These are phyloP conservation scores for Ciona savignyi DNA, from an alignment of 23 tunicate species.

Conservation along the genomic window DNA sequence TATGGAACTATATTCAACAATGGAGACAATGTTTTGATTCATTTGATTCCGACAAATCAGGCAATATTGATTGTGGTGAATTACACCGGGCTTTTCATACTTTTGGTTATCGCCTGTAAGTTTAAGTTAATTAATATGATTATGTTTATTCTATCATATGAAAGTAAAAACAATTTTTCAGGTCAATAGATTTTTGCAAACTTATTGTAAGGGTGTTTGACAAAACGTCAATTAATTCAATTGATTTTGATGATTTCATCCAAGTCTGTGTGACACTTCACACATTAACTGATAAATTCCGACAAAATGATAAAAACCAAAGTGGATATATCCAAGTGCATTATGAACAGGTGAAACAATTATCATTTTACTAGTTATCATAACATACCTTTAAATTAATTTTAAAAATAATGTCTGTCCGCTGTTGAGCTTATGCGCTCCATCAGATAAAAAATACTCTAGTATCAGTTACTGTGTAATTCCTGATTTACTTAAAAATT, in stretches of 20 bases:
- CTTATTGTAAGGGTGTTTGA: constrained; percentile 69
- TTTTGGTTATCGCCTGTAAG: constrained; percentile 86
- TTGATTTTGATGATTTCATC: constrained; percentile 91
- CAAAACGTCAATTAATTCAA: constrained; percentile 51
- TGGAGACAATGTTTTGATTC: constrained; percentile 92
- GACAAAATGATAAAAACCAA: constrained; percentile 66
- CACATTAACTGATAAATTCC: constrained; percentile 70
- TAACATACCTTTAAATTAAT: not conserved
- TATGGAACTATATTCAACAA: constrained; percentile 87
- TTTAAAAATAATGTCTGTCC: not conserved
- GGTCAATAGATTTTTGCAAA: constrained; percentile 70
- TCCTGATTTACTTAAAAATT: too few relatives aligned
- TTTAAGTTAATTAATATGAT: too few relatives aligned
- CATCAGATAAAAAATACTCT: not conserved
- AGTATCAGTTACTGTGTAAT: too few relatives aligned
- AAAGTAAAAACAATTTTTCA: too few relatives aligned
- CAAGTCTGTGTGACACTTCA: constrained; percentile 88
- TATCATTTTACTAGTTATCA: not conserved
- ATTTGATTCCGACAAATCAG: constrained; percentile 77
- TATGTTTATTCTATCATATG: too few relatives aligned
- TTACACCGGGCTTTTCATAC: constrained; percentile 58
- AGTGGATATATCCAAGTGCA: constrained; percentile 52
- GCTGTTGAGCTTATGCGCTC: not conserved
- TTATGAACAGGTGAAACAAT: constrained; percentile 64
- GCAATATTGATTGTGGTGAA: constrained; percentile 64